Conservation (phyloP, 1,140 invertebrate species). For the Ips typographus region DNA sequence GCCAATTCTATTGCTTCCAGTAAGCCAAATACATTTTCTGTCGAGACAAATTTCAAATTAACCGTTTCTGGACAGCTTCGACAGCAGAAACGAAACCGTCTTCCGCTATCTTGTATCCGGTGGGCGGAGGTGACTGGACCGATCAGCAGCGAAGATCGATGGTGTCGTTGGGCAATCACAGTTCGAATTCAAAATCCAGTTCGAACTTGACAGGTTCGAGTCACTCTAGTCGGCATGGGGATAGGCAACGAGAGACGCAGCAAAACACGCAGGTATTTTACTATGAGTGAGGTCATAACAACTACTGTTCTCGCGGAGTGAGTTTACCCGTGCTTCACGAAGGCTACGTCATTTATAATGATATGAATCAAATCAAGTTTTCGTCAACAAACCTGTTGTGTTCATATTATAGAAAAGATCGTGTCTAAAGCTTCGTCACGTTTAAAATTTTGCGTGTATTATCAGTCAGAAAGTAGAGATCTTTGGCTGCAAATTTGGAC, state of each 20-base stretch:
- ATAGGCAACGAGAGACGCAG: conserved; percentile 44
- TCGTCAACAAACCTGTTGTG: too few species aligned
- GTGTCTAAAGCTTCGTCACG: too few species aligned
- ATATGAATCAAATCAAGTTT: too few species aligned
- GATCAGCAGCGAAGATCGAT: conserved; percentile 68
- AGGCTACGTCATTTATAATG: too few species aligned
- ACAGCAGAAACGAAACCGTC: conserved; percentile 71
- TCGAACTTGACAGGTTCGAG: conserved; percentile 65
- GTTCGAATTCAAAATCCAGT: conserved; percentile 70
- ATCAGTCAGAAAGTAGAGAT: too few species aligned
- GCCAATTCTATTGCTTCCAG: conserved; percentile 63
- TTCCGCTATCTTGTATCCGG: conserved; percentile 61
- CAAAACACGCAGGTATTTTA: conserved; percentile 40
- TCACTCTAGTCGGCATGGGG: conserved; percentile 51
- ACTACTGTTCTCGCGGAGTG: neutral
- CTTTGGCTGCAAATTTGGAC: too few species aligned
- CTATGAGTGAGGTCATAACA: neutral
- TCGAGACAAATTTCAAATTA: neutral
- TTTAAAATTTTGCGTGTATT: too few species aligned
- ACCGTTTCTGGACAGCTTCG: conserved; percentile 52
- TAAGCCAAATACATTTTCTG: conserved; percentile 24
- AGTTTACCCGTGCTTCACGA: too few species aligned
- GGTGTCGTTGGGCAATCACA: conserved; percentile 70
- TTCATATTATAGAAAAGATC: too few species aligned
- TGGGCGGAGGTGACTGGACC: conserved; percentile 59